phyloP scores from a whole-genome alignment of 2,888 invertebrate species.

The Xylophagus ater region DNA sequence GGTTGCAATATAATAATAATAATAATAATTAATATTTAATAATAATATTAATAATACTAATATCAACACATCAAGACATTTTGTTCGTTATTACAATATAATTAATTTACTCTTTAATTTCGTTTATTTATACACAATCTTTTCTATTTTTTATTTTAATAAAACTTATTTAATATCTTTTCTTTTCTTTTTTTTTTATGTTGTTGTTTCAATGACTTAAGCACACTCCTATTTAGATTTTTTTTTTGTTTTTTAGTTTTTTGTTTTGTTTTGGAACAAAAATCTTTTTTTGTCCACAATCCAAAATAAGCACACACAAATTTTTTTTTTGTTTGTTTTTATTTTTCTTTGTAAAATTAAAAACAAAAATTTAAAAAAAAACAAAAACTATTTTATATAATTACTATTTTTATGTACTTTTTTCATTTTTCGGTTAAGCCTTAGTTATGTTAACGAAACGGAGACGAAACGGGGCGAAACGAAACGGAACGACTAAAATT shows the following conservation, averaged over 20 bases:
- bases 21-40: slow-evolving; percentile 19
- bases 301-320: no score
- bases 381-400: no score
- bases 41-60: slow-evolving; percentile 23
- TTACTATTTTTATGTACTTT: no score
- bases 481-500: no score
- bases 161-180: slow-evolving; percentile 11
- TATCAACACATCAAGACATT: slow-evolving; percentile 25
- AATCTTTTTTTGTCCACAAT: slow-evolving; percentile 19
- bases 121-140: slow-evolving; percentile 13
- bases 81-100: slow-evolving; percentile 10
- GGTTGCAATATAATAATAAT: slow-evolving; percentile 11
- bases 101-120: slow-evolving; percentile 15
- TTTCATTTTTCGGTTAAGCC: no score
- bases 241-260: slow-evolving; percentile 10
- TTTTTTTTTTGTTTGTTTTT: slow-evolving; percentile 17
- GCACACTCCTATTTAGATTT: slow-evolving; percentile 11
- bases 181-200: slow-evolving; percentile 16
- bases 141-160: slow-evolving; percentile 9
- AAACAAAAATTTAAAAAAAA: no score
- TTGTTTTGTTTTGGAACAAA: slow-evolving; percentile 23
- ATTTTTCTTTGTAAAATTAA: no score
- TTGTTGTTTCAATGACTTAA: slow-evolving; percentile 28
- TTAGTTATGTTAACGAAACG: no score
- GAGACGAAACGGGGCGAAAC: no score